Evolutionary conservation across 2,113 vertebrate genomes (phyloP), one percentile per base, ranked within the genome.

Genomic region (Oreotragus oreotragus): DNA sequence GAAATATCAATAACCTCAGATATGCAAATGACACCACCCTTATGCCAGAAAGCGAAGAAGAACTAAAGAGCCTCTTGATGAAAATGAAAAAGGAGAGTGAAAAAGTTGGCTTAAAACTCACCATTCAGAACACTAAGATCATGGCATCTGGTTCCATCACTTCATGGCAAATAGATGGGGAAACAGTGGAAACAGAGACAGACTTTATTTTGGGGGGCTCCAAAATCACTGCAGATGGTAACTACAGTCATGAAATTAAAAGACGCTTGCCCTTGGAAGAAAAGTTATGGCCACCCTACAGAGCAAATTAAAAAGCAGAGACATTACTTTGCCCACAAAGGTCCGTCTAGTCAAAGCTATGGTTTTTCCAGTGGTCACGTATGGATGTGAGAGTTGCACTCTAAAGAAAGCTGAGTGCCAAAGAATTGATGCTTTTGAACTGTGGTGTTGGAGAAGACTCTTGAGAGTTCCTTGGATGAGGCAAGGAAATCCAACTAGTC

Each of bases 381-480:
- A 70, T 12, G 1, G 66, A 70, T 70, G n/a, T 39, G 19, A 70
- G 19, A 39, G n/a, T 39, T 23, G 19, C n/a, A 23, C n/a, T 39
- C 11, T 70, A 39, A 39, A 12, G 66, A 70, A 70, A 70, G n/a
- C 66, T 70, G n/a, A 39, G n/a, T 0, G 0, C 66, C 0, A 3
- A 39, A 70, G 19, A 23, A 70, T 39, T 70, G 66, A 70, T 70
- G n/a, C 19, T 70, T 70, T 70, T 70, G 66, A 70, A 39, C n/a
- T 70, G 66, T 39, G 19, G n/a, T 39, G n/a, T 70, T 23, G 5
- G 10, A 36, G n/a, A 70, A 70, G 4, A 70, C 64, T 36, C 19
- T 66, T 21, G 9, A 70, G n/a, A 70, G 19, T 70, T n/a, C n/a
- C 36, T 70, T 39, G 66, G 66, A 70, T 2, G 3, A 21, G 2